Evolutionary conservation across 2,888 invertebrate species (phyloP).

Genomic region (Drosophila algonquin): DNA sequence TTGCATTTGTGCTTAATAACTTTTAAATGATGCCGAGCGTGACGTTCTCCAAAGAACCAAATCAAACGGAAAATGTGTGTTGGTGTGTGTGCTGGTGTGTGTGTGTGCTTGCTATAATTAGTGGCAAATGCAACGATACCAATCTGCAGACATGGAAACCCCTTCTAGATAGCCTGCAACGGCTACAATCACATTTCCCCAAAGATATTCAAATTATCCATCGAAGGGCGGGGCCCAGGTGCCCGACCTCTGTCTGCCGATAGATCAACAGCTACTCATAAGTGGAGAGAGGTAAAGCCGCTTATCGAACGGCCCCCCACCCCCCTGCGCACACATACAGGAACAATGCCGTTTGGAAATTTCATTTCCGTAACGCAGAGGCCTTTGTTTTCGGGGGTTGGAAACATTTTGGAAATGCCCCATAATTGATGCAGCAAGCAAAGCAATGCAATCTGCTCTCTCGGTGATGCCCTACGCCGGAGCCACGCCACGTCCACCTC

Average conservation of each 20-base stretch:
- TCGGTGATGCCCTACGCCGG: not conserved
- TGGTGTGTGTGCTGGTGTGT: not conserved
- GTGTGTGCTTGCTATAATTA: constrained; percentile 29
- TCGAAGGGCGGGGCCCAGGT: not conserved
- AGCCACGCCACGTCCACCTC: not conserved
- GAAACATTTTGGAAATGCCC: constrained; percentile 11
- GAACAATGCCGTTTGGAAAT: not conserved
- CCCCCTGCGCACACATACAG: not conserved
- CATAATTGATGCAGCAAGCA: constrained; percentile 29
- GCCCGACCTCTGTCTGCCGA: not conserved
- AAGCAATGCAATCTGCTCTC: constrained; percentile 15
- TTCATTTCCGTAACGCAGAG: constrained; percentile 14
- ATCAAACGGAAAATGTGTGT: constrained; percentile 6
- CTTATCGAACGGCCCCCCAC: not conserved
- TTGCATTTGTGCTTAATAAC: constrained; percentile 69
- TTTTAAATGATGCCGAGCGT: constrained; percentile 46
- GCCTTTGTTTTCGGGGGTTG: constrained; percentile 15
- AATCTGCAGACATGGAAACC: not conserved
- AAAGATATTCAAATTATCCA: not conserved
- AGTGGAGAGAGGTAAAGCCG: not conserved
- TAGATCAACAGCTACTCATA: not conserved
- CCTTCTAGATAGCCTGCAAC: not conserved
- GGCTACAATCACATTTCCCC: not conserved
- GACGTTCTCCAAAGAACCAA: constrained; percentile 21
- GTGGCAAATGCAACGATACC: constrained; percentile 5